A percentile compares a stretch with the other conserved stretches of the same genome.
These are phyloP conservation scores for Babyrousa celebensis DNA, from an alignment of 2,797 vertebrate genomes.

Conservation along the genomic window DNA sequence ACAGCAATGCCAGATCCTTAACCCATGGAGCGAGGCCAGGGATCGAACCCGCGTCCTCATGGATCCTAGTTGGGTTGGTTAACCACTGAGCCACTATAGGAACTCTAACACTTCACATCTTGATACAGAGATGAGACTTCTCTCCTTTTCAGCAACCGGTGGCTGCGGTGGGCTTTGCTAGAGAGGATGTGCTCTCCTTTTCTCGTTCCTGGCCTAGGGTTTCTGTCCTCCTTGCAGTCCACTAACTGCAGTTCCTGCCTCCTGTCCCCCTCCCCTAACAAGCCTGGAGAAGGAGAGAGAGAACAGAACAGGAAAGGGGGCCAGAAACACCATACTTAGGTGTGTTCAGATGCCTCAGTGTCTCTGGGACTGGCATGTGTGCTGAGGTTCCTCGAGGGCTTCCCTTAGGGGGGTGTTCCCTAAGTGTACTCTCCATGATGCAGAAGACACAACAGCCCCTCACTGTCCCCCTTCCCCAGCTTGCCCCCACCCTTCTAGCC, in stretches of 20 bases:
- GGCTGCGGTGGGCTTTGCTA: neutral
- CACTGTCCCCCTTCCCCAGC: neutral
- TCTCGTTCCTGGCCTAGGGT: neutral
- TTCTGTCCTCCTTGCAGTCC: neutral
- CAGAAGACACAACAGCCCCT: neutral
- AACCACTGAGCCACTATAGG: too few species aligned
- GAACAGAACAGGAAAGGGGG: neutral
- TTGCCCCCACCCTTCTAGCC: neutral
- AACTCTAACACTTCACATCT: neutral
- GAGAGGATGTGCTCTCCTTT: neutral
- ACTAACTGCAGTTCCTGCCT: neutral
- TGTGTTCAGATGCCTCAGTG: neutral
- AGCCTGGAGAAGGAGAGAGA: neutral
- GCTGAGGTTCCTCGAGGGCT: neutral
- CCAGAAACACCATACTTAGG: neutral
- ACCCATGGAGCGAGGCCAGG: too few species aligned
- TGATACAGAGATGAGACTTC: conserved; percentile 18
- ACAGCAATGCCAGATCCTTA: too few species aligned
- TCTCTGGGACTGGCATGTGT: neutral
- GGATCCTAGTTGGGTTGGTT: too few species aligned
- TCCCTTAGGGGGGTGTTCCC: neutral
- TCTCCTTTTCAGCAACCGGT: neutral
- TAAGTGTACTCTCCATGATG: neutral
- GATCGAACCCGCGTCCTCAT: too few species aligned
- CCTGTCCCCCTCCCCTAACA: neutral